Evolutionary conservation across 2,113 vertebrate genomes (phyloP).

Genomic region (Silurus glanis): DNA sequence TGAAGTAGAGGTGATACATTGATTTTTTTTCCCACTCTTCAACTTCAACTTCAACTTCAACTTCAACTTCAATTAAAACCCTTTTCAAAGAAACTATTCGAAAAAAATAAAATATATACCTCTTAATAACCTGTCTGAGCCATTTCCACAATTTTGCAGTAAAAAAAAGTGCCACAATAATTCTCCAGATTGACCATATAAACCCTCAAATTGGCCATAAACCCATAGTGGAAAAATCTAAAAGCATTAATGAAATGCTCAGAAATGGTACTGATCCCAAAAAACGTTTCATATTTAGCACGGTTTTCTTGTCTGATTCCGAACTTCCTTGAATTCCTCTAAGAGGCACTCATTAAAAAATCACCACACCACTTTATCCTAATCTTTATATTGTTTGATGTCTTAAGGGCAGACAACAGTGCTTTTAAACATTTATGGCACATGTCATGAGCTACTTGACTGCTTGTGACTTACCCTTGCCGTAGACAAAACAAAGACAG

Average conservation of each 20-base stretch:
- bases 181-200: neutral
- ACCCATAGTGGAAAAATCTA: too few relatives aligned
- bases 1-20: too few relatives aligned
- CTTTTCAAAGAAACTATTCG: too few relatives aligned
- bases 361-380: neutral
- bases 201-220: neutral
- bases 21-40: too few relatives aligned
- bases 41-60: too few relatives aligned
- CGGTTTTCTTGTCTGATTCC: neutral
- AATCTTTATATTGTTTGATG: neutral
- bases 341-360: neutral
- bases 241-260: too few relatives aligned
- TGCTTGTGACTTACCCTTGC: constrained; percentile 30
- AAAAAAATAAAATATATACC: too few relatives aligned
- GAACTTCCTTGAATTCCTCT: neutral
- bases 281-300: neutral
- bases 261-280: neutral
- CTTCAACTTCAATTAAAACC: too few relatives aligned
- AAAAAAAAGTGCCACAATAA: too few relatives aligned
- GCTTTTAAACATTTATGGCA: constrained; percentile 20
- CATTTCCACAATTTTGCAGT: too few relatives aligned
- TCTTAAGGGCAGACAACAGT: neutral
- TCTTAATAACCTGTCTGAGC: too few relatives aligned
- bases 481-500: constrained; percentile 8
- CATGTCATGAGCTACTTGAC: constrained; percentile 35